Base-by-base conservation (phyloP, 1,140 invertebrate genomes). In the Phthorimaea operculella region DNA sequence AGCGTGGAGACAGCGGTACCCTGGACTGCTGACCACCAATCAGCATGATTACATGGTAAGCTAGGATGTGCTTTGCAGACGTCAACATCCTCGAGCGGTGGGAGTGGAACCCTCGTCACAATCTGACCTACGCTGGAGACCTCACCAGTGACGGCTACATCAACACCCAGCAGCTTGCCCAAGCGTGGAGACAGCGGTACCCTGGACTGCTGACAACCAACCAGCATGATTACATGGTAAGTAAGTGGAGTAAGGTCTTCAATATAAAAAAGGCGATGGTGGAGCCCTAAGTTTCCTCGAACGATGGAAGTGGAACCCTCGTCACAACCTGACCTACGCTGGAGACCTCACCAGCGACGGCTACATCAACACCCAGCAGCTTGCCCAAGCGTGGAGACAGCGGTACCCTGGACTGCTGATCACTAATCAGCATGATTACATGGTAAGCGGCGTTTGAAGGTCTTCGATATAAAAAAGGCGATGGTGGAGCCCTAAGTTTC, bases 331-430 rank as follows among this genome's bases (percentile, higher is more conserved):
- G 36, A 39, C 36, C n/a, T 84, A 79, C 55, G 89, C 87, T 0
- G 83, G 87, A 33, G 76, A 84, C 52, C 76, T 91, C 34, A 90
- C 90, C 4, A 72, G 70, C 18, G 87, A 89, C 65, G 90, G 90
- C 1, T 39, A 39, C 36, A 83, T 90, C 47, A 89, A 89, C 63
- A 72, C 90, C 1, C 86, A 87, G 59, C 87, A 87, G 54, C 76
- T 90, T 2, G 90, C 89, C 0, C 87, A 89, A 59, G 76, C 87
- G 47, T 90, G 87, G 81, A 87, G 88, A 60, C 76, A 81, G 1
- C 86, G 83, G 59, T 90, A 87, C 74, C 86, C 87, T 12, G 83
- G 85, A 33, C 65, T 89, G 0, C 63, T 90, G 6, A 77, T 6
- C 21, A 28, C 21, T 6, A 28, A 28, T 28, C 21, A 4, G 21